phyloP scores from a whole-genome alignment of 2,888 invertebrate genomes.

The Arctia plantaginis region DNA sequence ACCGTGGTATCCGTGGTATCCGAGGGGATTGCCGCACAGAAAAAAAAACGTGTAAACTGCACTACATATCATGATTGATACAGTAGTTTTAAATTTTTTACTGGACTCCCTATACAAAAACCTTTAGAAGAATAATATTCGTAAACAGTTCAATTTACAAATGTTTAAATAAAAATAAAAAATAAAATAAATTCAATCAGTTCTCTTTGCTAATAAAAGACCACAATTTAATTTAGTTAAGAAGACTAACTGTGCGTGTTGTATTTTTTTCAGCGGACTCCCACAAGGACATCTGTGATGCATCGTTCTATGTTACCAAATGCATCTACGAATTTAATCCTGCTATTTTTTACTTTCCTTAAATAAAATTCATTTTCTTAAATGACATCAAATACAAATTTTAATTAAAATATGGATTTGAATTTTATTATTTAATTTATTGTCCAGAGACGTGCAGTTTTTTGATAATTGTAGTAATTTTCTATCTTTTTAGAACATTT shows the following conservation, averaged over 20 bases:
- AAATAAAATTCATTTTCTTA: no score
- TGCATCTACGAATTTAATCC: slow-evolving; percentile 84
- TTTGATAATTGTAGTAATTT: neutral
- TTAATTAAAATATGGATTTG: neutral
- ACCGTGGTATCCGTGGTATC: no score
- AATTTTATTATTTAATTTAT: neutral
- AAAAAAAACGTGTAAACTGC: no score
- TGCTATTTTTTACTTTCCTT: slow-evolving; percentile 78
- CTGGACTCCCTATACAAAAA: no score
- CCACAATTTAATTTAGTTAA: neutral
- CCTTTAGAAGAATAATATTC: no score
- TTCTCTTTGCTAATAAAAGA: neutral
- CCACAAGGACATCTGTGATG: slow-evolving; percentile 83
- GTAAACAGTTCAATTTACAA: no score
- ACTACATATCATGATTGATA: no score
- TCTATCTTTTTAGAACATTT: neutral
- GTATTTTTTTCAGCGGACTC: slow-evolving; percentile 68
- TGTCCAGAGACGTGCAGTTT: neutral
- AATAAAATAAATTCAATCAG: no score
- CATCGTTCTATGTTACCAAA: slow-evolving; percentile 80
- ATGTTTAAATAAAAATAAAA: no score
- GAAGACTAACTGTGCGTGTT: neutral
- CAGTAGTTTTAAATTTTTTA: no score
- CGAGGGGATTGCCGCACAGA: no score
- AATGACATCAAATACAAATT: neutral